Evolutionary conservation across 2,888 invertebrate species (phyloP), one percentile per base, ranked within the genome.

Genomic region (Microplitis manilae): DNA sequence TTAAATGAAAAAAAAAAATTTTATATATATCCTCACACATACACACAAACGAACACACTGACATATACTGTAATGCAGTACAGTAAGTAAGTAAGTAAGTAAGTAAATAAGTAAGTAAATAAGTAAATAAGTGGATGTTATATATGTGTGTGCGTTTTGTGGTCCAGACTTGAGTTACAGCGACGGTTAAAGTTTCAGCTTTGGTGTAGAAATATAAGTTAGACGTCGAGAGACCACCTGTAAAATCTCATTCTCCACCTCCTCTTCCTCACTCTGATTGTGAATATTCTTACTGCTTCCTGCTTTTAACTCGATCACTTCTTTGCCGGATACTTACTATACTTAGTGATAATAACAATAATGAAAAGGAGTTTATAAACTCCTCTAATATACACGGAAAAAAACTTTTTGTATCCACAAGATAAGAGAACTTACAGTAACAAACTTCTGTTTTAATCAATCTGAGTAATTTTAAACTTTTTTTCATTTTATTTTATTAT

Each of bases 101-200:
- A n/a, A n/a, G n/a, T n/a, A n/a, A n/a, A n/a, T n/a, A n/a, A 50
- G 2, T 50, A 20, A 30, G 30, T 30, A 50, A 50, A 13, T 50
- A 50, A 50, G 13, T 50, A 50, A 50, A 8, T 50, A 13, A 50
- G 9, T 50, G 50, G 50, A 13, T 50, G 50, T 50, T 65, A 6
- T 5, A 30, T 65, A 20, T 65, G 67, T 38, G 41, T 64, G 81
- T 84, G 83, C 85, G 82, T 83, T 85, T 84, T 82, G 84, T 84
- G 72, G 83, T 80, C 84, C 82, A 85, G 84, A 84, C 85, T 86
- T 85, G 84, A 86, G 83, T 86, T 86, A 86, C 85, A 82, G 83
- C 82, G 61, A 76, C 81, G 85, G 85, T 83, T 85, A 85, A 83
- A 84, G 85, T 85, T 86, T 85, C 86, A 86, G 73, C 80, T 79